Conservation (phyloP, 2,888 invertebrate species). For the Synanthedon andrenaeformis region DNA sequence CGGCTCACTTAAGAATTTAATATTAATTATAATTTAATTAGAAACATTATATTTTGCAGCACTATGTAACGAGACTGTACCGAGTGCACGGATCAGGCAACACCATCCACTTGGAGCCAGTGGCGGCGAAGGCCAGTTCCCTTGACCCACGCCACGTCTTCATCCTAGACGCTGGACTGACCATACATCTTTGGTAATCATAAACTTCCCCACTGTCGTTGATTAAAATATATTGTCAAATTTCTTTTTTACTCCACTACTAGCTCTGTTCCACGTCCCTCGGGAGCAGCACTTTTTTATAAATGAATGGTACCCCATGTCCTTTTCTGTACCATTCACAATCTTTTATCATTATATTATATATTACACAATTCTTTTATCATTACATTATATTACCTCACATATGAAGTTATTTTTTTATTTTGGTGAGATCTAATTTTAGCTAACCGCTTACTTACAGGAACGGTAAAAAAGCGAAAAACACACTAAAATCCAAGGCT, state of each 20-base stretch:
- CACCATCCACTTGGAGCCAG: slow-evolving; percentile 90
- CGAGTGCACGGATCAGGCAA: slow-evolving; percentile 90
- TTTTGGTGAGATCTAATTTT: no score
- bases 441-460: slow-evolving; percentile 15
- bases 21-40: no score
- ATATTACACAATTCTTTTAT: no score
- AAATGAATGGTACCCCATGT: no score
- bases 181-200: slow-evolving; percentile 85
- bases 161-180: slow-evolving; percentile 86
- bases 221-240: background rate
- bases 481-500: slow-evolving; percentile 88
- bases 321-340: no score
- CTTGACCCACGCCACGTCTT: slow-evolving; percentile 94
- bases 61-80: slow-evolving; percentile 86
- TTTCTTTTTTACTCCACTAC: background rate
- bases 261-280: background rate
- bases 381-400: no score
- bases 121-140: slow-evolving; percentile 75
- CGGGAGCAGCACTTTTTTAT: no score
- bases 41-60: slow-evolving; percentile 53
- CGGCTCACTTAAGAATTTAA: no score
- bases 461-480: slow-evolving; percentile 85
- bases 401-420: no score
- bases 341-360: no score
- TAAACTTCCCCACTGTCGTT: background rate